A percentile compares a stretch with the other conserved stretches of the same genome.
Evolutionary conservation across 2,888 invertebrate genomes (phyloP).

Genomic region (Himalopsyche kuldschensis): DNA sequence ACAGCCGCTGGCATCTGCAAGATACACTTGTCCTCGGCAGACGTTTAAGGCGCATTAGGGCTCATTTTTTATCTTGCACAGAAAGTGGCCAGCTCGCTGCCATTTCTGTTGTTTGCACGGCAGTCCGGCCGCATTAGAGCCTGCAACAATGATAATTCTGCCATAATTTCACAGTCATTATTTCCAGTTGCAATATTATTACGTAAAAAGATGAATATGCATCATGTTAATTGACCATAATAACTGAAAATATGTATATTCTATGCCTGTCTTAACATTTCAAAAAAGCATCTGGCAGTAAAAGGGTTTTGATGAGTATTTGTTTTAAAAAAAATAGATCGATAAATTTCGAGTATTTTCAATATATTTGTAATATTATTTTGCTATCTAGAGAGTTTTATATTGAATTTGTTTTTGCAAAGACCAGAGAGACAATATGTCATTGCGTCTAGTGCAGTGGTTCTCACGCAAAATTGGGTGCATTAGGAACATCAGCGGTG

Average conservation of each 20-base stretch:
- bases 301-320: too few species aligned
- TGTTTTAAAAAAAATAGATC: too few species aligned
- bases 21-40: slow-evolving; percentile 28
- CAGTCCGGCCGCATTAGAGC: not conserved
- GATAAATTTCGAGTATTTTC: too few species aligned
- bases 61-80: slow-evolving; percentile 9
- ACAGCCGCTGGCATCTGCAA: slow-evolving; percentile 7
- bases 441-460: too few species aligned
- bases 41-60: slow-evolving; percentile 28
- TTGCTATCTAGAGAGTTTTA: too few species aligned
- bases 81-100: not conserved
- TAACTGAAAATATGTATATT: not conserved
- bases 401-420: too few species aligned
- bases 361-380: too few species aligned
- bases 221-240: not conserved
- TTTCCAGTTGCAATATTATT: not conserved
- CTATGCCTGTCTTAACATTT: too few species aligned
- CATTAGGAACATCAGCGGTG: too few species aligned
- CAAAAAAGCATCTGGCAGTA: too few species aligned
- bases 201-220: not conserved
- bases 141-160: not conserved
- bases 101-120: slow-evolving; percentile 5
- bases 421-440: too few species aligned
- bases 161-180: not conserved
- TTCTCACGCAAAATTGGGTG: too few species aligned